Base-by-base conservation (phyloP, 2,888 invertebrate species). In the Urechis unicinctus region DNA sequence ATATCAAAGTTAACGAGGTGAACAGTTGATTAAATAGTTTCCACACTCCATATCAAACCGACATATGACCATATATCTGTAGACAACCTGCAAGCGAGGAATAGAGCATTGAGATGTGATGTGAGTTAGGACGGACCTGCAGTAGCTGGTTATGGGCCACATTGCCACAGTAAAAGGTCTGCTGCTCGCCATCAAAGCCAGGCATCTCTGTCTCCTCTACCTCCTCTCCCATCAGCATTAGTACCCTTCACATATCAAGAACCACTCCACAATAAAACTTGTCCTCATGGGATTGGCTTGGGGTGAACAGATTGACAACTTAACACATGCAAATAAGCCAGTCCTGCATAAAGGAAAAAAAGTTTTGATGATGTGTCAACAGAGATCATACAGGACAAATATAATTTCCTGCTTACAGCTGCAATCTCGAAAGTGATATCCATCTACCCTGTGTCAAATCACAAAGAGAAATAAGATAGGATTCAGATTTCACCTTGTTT, bases 181-280 rank as follows among this genome's bases (percentile, higher is more conserved):
- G 95, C 66, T 91, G 86, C 69, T 92, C 91, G 2, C 89, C 86
- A 28, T 91, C 85, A 74, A 97, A 93, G 0, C 96, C 96, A 53
- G 86, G 83, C 63, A 95, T 87, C 70, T 95, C 94, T 0, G 93
- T 94, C 79, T 98, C 97, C 77, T 98, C 97, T 0, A 97, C 94
- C 78, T 97, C 97, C 74, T 97, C 97, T 0, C 94, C 95, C 64
- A 86, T 90, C 45, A 97, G 78, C 61, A 88, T 87, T 46, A 96
- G 80, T 22, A 94, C 88, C 66, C 94, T 85, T 71, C 2, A 71
- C 68, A 63, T 36, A n/a, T n/a, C n/a, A n/a, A n/a, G n/a, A n/a
- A n/a, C n/a, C n/a, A n/a, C n/a, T n/a, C n/a, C n/a, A n/a, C n/a
- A n/a, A n/a, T n/a, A n/a, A n/a, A n/a, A n/a, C n/a, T n/a, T n/a